Conservation (phyloP, 2,888 invertebrate genomes). For the Periphyllus acericola region DNA sequence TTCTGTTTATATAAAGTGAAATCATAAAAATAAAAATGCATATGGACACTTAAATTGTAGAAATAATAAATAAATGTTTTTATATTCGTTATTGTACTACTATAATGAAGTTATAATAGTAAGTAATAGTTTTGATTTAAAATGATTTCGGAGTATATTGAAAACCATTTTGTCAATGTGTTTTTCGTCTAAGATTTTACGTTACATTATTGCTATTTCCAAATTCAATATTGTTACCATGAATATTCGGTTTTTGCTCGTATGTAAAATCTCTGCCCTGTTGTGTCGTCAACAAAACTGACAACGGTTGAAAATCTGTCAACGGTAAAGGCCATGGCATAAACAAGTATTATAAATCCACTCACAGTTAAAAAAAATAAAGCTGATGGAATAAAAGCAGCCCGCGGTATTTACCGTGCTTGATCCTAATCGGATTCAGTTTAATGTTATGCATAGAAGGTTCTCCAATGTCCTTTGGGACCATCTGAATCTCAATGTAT, state of each 20-base stretch:
- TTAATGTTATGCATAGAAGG: constrained; percentile 52
- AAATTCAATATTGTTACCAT: background rate
- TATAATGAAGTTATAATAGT: no score
- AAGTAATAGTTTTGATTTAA: no score
- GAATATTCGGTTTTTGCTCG: constrained; percentile 8
- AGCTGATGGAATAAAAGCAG: constrained; percentile 49
- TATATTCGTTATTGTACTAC: background rate
- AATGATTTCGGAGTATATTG: no score
- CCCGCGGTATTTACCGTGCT: constrained; percentile 51
- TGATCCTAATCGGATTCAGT: constrained; percentile 58
- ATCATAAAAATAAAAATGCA: background rate
- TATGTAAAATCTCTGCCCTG: background rate
- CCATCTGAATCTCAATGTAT: constrained; percentile 10
- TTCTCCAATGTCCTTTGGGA: constrained; percentile 24
- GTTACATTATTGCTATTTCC: background rate
- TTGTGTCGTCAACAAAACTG: constrained; percentile 29
- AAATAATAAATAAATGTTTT: background rate
- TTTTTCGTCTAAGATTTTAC: background rate
- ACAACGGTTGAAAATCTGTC: constrained; percentile 40
- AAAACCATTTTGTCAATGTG: background rate
- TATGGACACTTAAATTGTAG: background rate
- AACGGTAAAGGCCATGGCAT: constrained; percentile 23
- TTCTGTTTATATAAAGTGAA: background rate
- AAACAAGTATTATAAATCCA: constrained; percentile 58
- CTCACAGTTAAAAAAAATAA: constrained; percentile 38